Evolutionary conservation across 2,888 invertebrate genomes (phyloP), one percentile per base, ranked within the genome.

Genomic region (Hypsopygia costalis): DNA sequence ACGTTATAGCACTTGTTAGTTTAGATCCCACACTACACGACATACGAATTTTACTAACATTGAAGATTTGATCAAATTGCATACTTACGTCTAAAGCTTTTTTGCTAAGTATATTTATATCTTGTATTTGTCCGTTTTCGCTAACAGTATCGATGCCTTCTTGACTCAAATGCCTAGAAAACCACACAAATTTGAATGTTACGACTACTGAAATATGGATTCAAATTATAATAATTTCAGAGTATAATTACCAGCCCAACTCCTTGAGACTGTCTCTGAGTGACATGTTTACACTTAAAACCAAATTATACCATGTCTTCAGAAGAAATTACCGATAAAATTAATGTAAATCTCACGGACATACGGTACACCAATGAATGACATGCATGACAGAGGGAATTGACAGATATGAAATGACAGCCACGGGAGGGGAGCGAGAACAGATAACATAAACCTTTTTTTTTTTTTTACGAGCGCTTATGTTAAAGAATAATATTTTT

Each of bases 31-130:
- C 48, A 41, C 41, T 44, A 47, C 45, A 27, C 37, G 44, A 47
- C 42, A 34, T 44, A 44, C 36, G 9, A 5, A 25, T 21, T 11
- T 5, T 16, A 20, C 8, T 31, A 36, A 34, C 12, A 36, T 34
- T 22, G 11, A 25, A 25, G 27, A 36, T 30, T n/a, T 32, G 36
- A 38, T 31, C 27, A 30, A 6, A 20, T 16, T 9, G 36, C 7
- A 37, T 59, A 91, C 93, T 91, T 83, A 95, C 95, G 76, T 95
- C 93, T 65, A 93, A 78, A 43, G 94, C 93, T 70, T 90, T 91
- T 62, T 91, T 90, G 45, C 91, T 86, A 47, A 94, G 81, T 62
- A 90, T 90, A 62, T 91, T 90, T 57, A 90, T 74, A 78, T 95
- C 94, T 47, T 87, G 83, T 62, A 92, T 88, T 66, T 80, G 86